Base-by-base conservation (phyloP, 2,797 vertebrate genomes). In the Tenualosa ilisha region DNA sequence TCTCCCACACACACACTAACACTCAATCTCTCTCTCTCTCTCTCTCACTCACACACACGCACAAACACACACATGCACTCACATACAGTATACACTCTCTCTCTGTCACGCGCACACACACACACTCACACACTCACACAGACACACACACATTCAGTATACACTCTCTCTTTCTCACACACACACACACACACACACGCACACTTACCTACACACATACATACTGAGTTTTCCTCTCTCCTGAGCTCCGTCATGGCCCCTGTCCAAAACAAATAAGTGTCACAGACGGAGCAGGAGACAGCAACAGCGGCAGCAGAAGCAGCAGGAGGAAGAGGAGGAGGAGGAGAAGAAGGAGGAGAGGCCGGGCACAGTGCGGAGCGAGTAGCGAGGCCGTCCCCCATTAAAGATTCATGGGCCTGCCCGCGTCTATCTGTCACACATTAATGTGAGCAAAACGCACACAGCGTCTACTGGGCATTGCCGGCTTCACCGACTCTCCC, bases 391-490 rank as follows among this genome's bases (percentile, higher is more conserved):
- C 13, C 31, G 31, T 40, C 22, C 2, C 13, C 13, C 86, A 92
- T 91, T 90, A 91, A 90, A 90, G 81, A 90, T 92, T 90, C 88
- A 92, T 89, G 82, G 68, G 83, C 79, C 84, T 72, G 82, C 72
- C 86, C 88, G 88, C 88, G 85, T 90, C 89, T 86, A 89, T 86
- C 89, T 86, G 86, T 88, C 90, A 87, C 89, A 90, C 88, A 88
- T 90, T 90, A 92, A 90, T 90, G 89, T 85, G 88, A 84, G 82
- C 89, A 89, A 90, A 90, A 89, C 51, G 61, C 87, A 86, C 87
- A 86, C 40, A 72, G 51, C 24, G 75, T 86, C 89, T 87, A 82
- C 88, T 82, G 89, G 88, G 88, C 56, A 87, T 83, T 86, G 85
- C 68, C 17, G 68, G 68, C 68, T 31, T 40, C 31, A 2, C 85